Percentiles rank a stretch among this genome's conserved stretches.
phyloP scores from a whole-genome alignment of 2,797 vertebrate genomes.

The Acanthurus lineatus region DNA sequence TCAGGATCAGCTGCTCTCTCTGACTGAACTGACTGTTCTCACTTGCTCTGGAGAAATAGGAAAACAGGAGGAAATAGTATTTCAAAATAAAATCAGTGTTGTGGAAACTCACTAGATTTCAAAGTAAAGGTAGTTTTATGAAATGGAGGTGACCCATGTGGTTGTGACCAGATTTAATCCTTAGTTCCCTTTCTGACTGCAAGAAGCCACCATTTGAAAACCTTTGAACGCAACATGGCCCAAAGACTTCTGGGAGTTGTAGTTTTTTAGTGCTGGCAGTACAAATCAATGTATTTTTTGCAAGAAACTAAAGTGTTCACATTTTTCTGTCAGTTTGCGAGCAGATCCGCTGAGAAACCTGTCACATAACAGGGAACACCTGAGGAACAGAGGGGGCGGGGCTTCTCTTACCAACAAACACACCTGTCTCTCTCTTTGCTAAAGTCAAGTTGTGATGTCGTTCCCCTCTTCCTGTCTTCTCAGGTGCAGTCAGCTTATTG shows the following conservation, averaged over 20 bases:
- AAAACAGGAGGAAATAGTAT: background rate
- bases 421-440: conserved; percentile 4
- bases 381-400: background rate
- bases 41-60: background rate
- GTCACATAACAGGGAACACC: background rate
- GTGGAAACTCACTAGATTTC: background rate
- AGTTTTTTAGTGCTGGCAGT: background rate
- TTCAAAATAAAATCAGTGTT: background rate
- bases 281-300: background rate
- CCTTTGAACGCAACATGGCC: background rate
- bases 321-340: background rate
- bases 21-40: too few species aligned
- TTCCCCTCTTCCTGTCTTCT: conserved; percentile 13
- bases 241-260: background rate
- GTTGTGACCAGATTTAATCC: background rate
- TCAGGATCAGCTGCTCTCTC: too few species aligned
- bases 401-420: background rate
- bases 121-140: background rate
- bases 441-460: background rate
- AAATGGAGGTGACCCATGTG: background rate
- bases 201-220: background rate
- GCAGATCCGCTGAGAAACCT: too few species aligned
- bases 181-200: background rate
- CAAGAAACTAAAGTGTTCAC: background rate
- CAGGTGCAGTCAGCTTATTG: conserved; percentile 84